Conservation (phyloP, 2,888 invertebrate species). For the Tiliacea aurago region DNA sequence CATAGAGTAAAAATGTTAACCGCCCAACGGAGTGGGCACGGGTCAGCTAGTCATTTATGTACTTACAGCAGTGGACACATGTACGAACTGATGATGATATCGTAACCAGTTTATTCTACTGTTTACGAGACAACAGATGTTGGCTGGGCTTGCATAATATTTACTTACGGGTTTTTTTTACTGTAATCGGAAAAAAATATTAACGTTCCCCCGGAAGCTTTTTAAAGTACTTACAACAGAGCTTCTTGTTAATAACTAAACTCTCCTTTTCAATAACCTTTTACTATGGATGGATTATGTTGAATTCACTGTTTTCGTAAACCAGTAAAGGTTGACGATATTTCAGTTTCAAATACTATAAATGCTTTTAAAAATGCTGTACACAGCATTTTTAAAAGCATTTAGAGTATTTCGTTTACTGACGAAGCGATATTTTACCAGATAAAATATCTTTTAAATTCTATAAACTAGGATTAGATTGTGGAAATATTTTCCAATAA, state of each 20-base stretch:
- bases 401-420: neutral
- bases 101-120: neutral
- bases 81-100: neutral
- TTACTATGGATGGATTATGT: neutral
- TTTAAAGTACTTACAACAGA: neutral
- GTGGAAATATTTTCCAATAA: conserved; percentile 2
- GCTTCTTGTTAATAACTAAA: neutral
- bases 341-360: neutral
- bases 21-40: too few species aligned
- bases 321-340: neutral
- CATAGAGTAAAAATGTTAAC: too few species aligned
- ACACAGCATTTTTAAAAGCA: too few species aligned
- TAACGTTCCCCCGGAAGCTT: neutral
- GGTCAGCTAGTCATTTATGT: too few species aligned
- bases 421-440: neutral
- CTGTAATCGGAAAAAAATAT: neutral
- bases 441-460: neutral
- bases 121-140: neutral
- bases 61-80: neutral
- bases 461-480: neutral
- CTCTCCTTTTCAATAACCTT: neutral
- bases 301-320: neutral
- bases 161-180: neutral
- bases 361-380: conserved; percentile 1
- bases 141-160: neutral